Percentiles rank a stretch among this genome's conserved stretches.
Evolutionary conservation across 1,140 invertebrate genomes (phyloP).

Genomic region (Geopemphigus sp.): DNA sequence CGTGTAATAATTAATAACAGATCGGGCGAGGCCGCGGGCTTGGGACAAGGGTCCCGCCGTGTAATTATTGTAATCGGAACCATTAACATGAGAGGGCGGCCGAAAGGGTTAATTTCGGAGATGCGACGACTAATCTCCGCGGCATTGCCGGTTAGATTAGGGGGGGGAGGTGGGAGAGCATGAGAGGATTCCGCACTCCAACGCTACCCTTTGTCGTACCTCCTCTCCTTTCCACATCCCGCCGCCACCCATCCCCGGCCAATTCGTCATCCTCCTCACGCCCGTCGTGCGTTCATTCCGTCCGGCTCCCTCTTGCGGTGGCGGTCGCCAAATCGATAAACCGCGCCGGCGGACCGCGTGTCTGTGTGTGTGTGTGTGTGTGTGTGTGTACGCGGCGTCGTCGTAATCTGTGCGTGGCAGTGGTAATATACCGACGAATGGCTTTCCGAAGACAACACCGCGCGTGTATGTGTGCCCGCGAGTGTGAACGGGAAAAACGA

Average conservation of each 20-base stretch:
- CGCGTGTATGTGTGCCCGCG: too few species aligned
- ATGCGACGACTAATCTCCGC: conserved; percentile 38
- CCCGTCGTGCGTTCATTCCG: too few species aligned
- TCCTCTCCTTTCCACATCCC: too few species aligned
- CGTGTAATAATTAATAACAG: conserved; percentile 34
- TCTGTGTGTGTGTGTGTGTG: too few species aligned
- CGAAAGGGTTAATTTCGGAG: conserved; percentile 33
- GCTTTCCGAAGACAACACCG: too few species aligned
- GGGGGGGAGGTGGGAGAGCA: too few species aligned
- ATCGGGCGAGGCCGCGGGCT: neutral
- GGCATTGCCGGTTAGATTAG: conserved; percentile 5
- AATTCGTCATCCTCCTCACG: too few species aligned
- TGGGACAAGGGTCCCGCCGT: conserved; percentile 1
- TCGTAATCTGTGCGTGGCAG: too few species aligned
- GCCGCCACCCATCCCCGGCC: neutral
- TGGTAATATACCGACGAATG: too few species aligned
- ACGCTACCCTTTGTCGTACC: conserved; percentile 15
- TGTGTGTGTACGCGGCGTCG: too few species aligned
- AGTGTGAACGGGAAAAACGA: too few species aligned
- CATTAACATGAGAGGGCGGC: conserved; percentile 38
- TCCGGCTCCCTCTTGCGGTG: too few species aligned
- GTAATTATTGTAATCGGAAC: conserved; percentile 49
- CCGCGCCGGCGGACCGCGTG: neutral
- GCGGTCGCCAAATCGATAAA: conserved; percentile 15
- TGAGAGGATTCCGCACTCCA: neutral